These are phyloP conservation scores for Leuciscus idus DNA, from an alignment of 2,113 vertebrate species.

Conservation along the genomic window DNA sequence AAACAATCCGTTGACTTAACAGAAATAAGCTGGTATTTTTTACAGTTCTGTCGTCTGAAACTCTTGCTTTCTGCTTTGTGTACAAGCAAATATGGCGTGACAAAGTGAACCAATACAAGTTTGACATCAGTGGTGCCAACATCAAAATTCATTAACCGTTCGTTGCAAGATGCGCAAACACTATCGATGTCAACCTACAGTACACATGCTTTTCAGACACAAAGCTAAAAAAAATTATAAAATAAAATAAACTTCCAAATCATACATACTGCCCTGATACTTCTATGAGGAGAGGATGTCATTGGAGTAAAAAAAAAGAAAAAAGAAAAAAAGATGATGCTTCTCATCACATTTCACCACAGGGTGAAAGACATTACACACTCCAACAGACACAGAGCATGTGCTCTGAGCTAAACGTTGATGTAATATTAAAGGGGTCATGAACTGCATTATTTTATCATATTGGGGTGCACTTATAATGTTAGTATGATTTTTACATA, in stretches of 20 bases:
- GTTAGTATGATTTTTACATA: no score
- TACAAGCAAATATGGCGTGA: not conserved
- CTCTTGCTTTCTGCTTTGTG: not conserved
- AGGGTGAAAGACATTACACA: constrained; percentile 13
- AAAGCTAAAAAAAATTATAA: not conserved
- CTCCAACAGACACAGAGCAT: not conserved
- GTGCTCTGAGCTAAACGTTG: not conserved
- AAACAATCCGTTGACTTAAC: rapidly evolving
- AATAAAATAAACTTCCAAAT: not conserved
- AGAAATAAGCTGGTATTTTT: not conserved
- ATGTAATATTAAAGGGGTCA: constrained; percentile 1
- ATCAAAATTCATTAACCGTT: not conserved
- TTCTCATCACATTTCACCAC: constrained; percentile 6
- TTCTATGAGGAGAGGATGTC: not conserved
- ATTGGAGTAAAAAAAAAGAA: no score
- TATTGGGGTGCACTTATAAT: no score
- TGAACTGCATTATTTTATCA: no score
- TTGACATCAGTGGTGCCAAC: not conserved
- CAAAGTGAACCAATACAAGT: not conserved
- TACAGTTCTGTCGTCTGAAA: not conserved
- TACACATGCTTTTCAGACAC: constrained; percentile 2
- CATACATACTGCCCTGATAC: not conserved
- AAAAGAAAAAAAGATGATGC: not conserved
- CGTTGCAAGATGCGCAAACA: no score
- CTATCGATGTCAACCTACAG: not conserved